These are phyloP conservation scores for Drosophila saltans DNA, from an alignment of 1,140 invertebrate genomes.

Conservation along the genomic window DNA sequence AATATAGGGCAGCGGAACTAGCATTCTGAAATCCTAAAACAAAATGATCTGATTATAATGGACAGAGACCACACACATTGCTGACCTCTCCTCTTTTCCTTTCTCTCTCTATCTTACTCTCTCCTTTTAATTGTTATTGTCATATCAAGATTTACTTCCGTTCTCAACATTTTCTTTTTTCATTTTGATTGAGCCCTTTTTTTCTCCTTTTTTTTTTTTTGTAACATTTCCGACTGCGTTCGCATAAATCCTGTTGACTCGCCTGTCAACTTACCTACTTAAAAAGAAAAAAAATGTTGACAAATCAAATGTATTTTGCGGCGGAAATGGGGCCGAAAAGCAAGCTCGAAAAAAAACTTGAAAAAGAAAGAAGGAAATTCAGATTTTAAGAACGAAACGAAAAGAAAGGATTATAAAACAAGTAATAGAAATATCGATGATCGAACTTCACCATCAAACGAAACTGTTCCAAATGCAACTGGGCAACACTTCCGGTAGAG, in stretches of 20 bases:
- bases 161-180: background rate
- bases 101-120: background rate
- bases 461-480: slow-evolving; percentile 39
- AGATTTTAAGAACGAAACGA: background rate
- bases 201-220: slow-evolving; percentile 41
- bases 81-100: too few relatives aligned
- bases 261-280: slow-evolving; percentile 77
- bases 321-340: slow-evolving; percentile 44
- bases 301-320: slow-evolving; percentile 58
- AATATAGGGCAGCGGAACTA: too few relatives aligned
- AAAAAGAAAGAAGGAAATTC: slow-evolving; percentile 16
- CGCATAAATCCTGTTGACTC: slow-evolving; percentile 73
- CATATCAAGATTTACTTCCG: slow-evolving; percentile 5
- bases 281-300: slow-evolving; percentile 37
- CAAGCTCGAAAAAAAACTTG: slow-evolving; percentile 25
- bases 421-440: slow-evolving; percentile 63
- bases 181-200: slow-evolving; percentile 36
- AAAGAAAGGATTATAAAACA: slow-evolving; percentile 70
- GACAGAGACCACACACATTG: background rate
- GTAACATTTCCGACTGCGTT: slow-evolving; percentile 54
- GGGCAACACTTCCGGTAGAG: slow-evolving; percentile 70
- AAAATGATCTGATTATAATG: too few relatives aligned
- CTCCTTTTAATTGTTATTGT: background rate
- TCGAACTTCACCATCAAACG: slow-evolving; percentile 47
- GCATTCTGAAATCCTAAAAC: too few relatives aligned